A percentile compares a stretch with the other conserved stretches of the same genome.
These are phyloP conservation scores for Dasyornis broadbenti DNA, from an alignment of 2,113 vertebrate genomes.

Conservation along the genomic window DNA sequence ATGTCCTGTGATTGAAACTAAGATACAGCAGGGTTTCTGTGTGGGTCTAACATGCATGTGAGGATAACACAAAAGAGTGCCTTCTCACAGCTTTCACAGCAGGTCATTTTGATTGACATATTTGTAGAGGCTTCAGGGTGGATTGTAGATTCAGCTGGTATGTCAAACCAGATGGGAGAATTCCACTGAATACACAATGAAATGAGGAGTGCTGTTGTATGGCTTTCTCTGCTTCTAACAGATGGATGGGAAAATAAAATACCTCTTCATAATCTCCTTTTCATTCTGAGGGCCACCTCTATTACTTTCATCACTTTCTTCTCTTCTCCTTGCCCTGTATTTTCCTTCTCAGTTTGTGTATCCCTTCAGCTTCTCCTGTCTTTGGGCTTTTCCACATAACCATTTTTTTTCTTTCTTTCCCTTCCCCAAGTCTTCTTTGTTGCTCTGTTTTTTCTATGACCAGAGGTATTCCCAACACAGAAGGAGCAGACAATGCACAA, in stretches of 20 bases:
- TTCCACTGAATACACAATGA: constrained; percentile 12
- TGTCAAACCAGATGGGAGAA: constrained; percentile 65
- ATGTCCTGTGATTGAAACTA: constrained; percentile 31
- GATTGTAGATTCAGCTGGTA: constrained; percentile 71
- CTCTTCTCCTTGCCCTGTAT: neutral
- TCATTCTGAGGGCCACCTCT: neutral
- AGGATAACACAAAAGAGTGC: constrained; percentile 47
- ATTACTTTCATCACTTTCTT: neutral
- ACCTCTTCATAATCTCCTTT: neutral
- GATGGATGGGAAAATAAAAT: constrained; percentile 8
- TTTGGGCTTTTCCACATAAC: neutral
- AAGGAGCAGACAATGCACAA: neutral
- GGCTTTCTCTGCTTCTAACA: neutral
- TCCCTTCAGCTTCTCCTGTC: neutral
- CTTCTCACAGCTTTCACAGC: constrained; percentile 65
- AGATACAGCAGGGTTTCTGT: constrained; percentile 49
- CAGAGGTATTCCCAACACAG: neutral
- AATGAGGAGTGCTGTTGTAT: neutral
- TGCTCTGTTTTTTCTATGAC: neutral
- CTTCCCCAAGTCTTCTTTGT: neutral
- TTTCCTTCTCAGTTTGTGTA: neutral
- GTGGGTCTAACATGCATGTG: constrained; percentile 34
- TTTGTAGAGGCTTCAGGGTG: constrained; percentile 46
- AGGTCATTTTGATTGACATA: constrained; percentile 68
- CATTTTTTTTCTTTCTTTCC: neutral